phyloP scores from a whole-genome alignment of 2,797 vertebrate species.

The Intellagama lesueurii region DNA sequence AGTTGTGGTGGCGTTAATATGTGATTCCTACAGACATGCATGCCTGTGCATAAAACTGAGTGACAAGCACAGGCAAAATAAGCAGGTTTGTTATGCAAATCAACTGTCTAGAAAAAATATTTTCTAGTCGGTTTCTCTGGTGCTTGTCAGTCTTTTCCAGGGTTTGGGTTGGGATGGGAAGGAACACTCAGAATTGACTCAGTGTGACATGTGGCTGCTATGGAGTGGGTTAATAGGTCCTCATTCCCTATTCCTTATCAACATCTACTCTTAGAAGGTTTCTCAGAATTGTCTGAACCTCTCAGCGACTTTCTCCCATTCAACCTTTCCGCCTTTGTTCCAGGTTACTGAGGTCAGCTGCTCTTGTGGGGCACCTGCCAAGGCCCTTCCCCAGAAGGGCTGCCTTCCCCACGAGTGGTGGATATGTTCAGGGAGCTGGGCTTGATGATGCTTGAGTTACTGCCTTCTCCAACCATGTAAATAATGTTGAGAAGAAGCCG shows the following conservation, averaged over 20 bases:
- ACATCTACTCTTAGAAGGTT: not conserved
- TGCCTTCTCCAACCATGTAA: not conserved
- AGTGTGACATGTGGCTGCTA: not conserved
- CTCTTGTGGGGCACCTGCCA: not conserved
- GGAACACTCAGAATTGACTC: not conserved
- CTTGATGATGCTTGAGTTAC: too few relatives aligned
- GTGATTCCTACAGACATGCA: not conserved
- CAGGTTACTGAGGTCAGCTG: not conserved
- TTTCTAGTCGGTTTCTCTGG: not conserved
- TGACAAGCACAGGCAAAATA: not conserved
- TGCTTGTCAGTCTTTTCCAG: not conserved
- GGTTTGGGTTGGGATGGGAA: not conserved
- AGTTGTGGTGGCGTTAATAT: too few relatives aligned
- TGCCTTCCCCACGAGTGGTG: too few relatives aligned
- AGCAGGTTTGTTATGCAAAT: not conserved
- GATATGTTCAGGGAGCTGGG: too few relatives aligned
- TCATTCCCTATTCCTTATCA: not conserved
- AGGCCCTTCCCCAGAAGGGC: too few relatives aligned
- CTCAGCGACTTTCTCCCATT: not conserved
- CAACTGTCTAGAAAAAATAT: not conserved
- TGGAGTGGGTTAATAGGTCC: too few relatives aligned
- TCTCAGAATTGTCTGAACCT: too few relatives aligned
- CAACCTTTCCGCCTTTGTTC: not conserved
- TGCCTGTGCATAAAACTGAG: not conserved
- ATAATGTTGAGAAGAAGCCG: not conserved